Evolutionary conservation across 2,888 invertebrate species (phyloP).

Genomic region (Norana najaformis): DNA sequence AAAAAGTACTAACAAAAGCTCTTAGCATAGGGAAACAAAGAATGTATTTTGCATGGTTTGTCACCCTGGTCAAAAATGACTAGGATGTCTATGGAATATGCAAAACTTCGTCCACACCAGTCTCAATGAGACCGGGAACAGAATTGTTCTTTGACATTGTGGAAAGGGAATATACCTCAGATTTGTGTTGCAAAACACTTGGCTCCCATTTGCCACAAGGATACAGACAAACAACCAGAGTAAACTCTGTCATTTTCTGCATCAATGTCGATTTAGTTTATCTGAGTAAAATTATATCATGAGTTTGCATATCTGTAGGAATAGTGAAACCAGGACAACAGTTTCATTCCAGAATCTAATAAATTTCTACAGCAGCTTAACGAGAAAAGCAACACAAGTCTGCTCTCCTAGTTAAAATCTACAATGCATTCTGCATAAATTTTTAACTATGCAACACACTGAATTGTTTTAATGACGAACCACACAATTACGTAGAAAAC

Average conservation of each 20-base stretch:
- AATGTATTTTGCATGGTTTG: constrained; percentile 26
- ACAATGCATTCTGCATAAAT: neutral
- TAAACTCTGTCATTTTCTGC: neutral
- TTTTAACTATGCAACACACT: neutral
- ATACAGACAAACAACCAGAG: neutral
- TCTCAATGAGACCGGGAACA: constrained; percentile 17
- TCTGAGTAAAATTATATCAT: neutral
- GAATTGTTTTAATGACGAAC: neutral
- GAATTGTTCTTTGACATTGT: constrained; percentile 23
- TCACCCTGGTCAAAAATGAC: neutral
- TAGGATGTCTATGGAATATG: constrained; percentile 23
- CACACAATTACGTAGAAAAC: neutral
- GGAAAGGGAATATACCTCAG: constrained; percentile 22
- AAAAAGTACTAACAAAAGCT: too few relatives aligned
- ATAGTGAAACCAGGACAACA: neutral
- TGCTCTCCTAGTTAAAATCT: neutral
- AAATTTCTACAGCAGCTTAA: neutral
- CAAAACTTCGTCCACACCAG: constrained; percentile 22
- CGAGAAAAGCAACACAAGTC: neutral
- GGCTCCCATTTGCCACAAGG: constrained; percentile 18
- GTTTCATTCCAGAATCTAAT: constrained; percentile 9
- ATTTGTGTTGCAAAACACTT: neutral
- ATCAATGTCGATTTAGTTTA: neutral
- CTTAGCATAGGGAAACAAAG: too few relatives aligned
- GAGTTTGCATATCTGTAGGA: neutral